Evolutionary conservation across 2,797 vertebrate genomes (phyloP).

Genomic region (Falco cherrug): DNA sequence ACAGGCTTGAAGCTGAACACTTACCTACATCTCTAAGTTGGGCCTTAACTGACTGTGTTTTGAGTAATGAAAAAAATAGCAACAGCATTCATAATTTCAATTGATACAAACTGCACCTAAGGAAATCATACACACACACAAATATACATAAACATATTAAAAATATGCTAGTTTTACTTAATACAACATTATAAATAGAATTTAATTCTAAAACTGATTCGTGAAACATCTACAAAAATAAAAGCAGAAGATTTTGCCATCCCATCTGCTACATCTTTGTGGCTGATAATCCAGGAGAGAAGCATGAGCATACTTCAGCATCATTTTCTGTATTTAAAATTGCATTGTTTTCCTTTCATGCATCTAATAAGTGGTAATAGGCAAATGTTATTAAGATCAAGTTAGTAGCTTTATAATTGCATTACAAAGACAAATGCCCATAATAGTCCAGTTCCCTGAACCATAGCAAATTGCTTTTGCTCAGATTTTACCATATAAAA

Average conservation of each 20-base stretch:
- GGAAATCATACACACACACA: background rate
- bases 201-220: conserved; percentile 25
- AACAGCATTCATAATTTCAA: background rate
- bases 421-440: conserved; percentile 69
- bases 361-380: conserved; percentile 42
- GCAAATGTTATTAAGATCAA: conserved; percentile 69
- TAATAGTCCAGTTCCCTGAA: conserved; percentile 57
- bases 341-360: conserved; percentile 50
- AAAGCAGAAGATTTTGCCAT: background rate
- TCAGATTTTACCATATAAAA: conserved; percentile 55
- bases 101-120: background rate
- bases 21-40: background rate
- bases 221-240: background rate
- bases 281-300: background rate
- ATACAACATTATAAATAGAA: background rate
- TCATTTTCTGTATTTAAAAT: conserved; percentile 35
- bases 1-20: background rate
- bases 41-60: background rate
- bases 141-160: background rate
- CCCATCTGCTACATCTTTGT: background rate
- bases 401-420: conserved; percentile 61
- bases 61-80: background rate
- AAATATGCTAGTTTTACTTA: background rate
- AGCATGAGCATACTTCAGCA: background rate
- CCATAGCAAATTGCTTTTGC: conserved; percentile 59